Percentiles rank a stretch among this genome's conserved stretches.
These are phyloP conservation scores for Meliscaeva auricollis DNA, from an alignment of 2,888 invertebrate genomes.

Conservation along the genomic window DNA sequence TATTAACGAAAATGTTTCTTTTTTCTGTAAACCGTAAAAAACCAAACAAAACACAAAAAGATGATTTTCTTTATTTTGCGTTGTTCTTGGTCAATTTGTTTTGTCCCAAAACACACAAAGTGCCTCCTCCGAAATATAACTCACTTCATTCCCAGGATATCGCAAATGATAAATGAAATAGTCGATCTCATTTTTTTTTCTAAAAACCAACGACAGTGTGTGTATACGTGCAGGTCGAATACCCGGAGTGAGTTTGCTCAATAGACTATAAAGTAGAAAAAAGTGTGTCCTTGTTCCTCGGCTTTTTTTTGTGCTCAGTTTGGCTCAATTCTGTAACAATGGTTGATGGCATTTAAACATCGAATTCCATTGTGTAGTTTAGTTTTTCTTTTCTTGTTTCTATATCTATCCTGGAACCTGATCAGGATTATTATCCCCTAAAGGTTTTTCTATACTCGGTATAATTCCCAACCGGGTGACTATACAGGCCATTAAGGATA, in stretches of 20 bases:
- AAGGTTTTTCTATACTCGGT: conserved; percentile 27
- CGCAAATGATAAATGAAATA: conserved; percentile 65
- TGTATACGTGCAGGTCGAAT: neutral
- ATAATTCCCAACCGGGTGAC: conserved; percentile 42
- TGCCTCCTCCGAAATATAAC: conserved; percentile 54
- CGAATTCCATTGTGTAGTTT: conserved; percentile 57
- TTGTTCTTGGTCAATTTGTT: neutral
- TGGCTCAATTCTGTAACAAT: neutral
- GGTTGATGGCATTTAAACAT: conserved; percentile 52
- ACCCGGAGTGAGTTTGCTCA: too few relatives aligned
- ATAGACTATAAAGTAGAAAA: neutral
- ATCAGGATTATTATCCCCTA: conserved; percentile 67
- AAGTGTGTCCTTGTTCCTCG: conserved; percentile 15
- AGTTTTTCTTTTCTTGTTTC: conserved; percentile 36
- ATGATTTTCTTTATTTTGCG: conserved; percentile 50
- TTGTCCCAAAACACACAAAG: conserved; percentile 19
- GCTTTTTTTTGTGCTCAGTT: neutral
- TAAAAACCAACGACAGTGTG: neutral
- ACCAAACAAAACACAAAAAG: neutral
- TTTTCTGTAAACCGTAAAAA: neutral
- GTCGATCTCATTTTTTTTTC: conserved; percentile 55
- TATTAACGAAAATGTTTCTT: conserved; percentile 57
- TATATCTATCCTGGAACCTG: conserved; percentile 20
- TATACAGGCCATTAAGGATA: conserved; percentile 49
- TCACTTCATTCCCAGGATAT: conserved; percentile 64